These are phyloP conservation scores for Dendrophyllia cribrosa DNA, from an alignment of 64 coral and sea anemone genomes.

Conservation along the genomic window DNA sequence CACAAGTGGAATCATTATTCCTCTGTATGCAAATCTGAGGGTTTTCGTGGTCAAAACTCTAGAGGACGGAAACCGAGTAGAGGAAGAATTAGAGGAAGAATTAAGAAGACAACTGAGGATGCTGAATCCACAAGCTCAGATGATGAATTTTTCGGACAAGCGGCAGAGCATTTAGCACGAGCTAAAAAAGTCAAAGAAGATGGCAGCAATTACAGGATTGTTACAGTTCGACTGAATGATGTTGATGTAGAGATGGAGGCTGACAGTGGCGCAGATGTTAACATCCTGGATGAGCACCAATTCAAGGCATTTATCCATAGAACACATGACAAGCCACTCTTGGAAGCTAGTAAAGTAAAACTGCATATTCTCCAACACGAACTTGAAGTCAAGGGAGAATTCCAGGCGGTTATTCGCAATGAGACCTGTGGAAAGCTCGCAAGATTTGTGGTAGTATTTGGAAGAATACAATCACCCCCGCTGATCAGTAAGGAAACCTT, in stretches of 20 bases:
- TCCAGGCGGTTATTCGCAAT: constrained; percentile 34
- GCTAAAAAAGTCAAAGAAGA: constrained; percentile 44
- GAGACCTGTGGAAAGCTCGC: constrained; percentile 40
- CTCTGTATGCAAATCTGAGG: constrained; percentile 28
- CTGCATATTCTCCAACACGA: too few species aligned
- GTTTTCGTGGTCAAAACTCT: background rate
- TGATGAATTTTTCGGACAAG: constrained; percentile 58
- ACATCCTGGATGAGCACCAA: constrained; percentile 70
- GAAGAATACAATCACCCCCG: constrained; percentile 61
- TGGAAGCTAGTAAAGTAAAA: too few species aligned
- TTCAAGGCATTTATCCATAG: constrained; percentile 56
- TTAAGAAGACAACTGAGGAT: constrained; percentile 50
- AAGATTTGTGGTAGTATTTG: constrained; percentile 49
- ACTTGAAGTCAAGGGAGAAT: constrained; percentile 69
- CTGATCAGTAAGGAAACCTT: constrained; percentile 69
- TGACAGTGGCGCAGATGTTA: constrained; percentile 72
- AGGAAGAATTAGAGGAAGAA: constrained; percentile 1
- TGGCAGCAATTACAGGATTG: background rate
- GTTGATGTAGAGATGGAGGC: constrained; percentile 52
- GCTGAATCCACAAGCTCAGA: constrained; percentile 69
- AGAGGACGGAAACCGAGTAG: background rate
- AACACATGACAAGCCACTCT: background rate
- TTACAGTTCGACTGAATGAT: constrained; percentile 25
- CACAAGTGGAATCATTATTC: constrained; percentile 60
- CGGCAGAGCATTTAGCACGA: constrained; percentile 38